Percentiles rank a stretch among this genome's conserved stretches.
phyloP scores from a whole-genome alignment of 2,113 vertebrate species.

The Camelus bactrianus region DNA sequence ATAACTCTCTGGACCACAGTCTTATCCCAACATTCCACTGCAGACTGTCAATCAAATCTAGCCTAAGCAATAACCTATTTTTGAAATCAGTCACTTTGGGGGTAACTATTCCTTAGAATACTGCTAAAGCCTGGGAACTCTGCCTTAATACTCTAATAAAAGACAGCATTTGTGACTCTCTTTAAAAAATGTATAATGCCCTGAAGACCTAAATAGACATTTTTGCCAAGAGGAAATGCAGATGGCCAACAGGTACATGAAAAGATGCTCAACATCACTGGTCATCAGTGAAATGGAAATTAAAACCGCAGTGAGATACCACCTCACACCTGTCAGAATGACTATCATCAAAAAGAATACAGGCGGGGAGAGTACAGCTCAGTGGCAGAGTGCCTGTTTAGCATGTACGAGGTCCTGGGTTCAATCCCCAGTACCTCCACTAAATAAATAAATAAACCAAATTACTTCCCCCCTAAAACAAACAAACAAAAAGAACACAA shows the following conservation, averaged over 20 bases:
- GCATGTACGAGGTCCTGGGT: no score
- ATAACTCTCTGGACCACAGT: not conserved
- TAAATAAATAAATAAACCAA: no score
- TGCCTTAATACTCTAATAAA: conserved; percentile 12
- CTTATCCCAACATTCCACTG: not conserved
- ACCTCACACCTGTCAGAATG: not conserved
- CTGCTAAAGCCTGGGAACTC: not conserved
- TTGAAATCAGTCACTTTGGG: conserved; percentile 13
- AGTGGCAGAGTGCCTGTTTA: no score
- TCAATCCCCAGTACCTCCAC: no score
- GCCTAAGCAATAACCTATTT: not conserved
- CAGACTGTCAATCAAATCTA: not conserved
- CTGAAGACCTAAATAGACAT: not conserved
- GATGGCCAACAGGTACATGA: not conserved
- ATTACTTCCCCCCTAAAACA: no score
- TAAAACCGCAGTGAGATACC: not conserved
- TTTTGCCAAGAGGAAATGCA: not conserved
- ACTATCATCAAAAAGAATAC: not conserved
- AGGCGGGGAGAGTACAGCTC: no score
- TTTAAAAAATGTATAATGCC: not conserved
- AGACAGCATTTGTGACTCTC: not conserved
- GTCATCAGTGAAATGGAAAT: not conserved
- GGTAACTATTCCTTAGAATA: not conserved
- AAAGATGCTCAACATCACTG: not conserved
- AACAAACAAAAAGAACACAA: not conserved